Evolutionary conservation across 1,140 invertebrate species (phyloP).

Genomic region (Papilio polyxenes): DNA sequence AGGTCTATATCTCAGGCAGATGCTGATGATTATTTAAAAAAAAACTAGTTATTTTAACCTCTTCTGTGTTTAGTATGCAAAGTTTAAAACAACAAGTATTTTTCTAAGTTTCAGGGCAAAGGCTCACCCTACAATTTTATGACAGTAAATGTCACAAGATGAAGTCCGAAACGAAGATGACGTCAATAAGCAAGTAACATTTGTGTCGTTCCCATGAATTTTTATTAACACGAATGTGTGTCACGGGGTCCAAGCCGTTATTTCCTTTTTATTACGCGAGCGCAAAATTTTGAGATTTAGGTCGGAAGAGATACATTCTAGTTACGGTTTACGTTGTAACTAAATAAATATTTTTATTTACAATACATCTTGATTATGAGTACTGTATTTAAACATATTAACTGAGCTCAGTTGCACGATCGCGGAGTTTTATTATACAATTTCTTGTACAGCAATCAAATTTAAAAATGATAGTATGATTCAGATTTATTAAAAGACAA

Average conservation of each 20-base stretch:
- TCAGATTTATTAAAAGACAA: no score
- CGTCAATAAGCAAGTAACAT: constrained; percentile 7
- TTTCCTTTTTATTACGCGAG: constrained; percentile 26
- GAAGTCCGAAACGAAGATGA: constrained; percentile 4
- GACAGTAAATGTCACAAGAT: constrained; percentile 1
- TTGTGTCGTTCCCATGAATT: constrained; percentile 26
- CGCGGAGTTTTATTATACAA: not conserved
- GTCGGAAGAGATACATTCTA: not conserved
- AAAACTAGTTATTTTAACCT: no score
- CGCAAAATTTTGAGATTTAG: not conserved
- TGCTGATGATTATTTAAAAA: no score
- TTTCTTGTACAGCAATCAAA: not conserved
- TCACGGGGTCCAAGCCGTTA: constrained; percentile 18
- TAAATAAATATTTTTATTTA: not conserved
- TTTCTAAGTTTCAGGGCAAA: not conserved
- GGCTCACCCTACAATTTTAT: not conserved
- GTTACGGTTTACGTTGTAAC: constrained; percentile 8
- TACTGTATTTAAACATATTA: not conserved
- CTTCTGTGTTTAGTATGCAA: no score
- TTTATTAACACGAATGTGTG: constrained; percentile 25
- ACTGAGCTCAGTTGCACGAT: not conserved
- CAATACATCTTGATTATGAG: not conserved
- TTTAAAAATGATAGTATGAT: no score
- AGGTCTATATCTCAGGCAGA: no score
- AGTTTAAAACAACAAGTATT: no score